phyloP scores from a whole-genome alignment of 2,888 invertebrate species.

The Drosophila flavopinicola region DNA sequence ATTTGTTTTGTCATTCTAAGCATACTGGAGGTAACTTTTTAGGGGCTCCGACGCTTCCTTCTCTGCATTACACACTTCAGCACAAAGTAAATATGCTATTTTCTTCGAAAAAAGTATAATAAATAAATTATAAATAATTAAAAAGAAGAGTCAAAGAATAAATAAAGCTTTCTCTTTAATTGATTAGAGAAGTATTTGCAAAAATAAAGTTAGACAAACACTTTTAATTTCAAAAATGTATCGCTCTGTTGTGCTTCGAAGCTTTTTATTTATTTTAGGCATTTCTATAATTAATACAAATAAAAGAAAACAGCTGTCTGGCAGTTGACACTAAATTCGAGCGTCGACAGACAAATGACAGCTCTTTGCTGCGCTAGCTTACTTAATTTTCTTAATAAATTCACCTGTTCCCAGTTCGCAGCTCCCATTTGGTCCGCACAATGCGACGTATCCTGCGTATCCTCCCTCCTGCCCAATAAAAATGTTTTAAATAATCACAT shows the following conservation, averaged over 20 bases:
- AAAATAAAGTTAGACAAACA: too few relatives aligned
- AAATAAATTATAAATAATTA: too few relatives aligned
- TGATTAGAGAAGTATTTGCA: not conserved
- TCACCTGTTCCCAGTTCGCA: conserved; percentile 43
- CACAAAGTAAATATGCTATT: too few relatives aligned
- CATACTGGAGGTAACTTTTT: too few relatives aligned
- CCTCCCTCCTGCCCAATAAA: conserved; percentile 34
- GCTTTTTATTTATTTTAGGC: conserved; percentile 6
- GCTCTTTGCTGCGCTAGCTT: conserved; percentile 3
- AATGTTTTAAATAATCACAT: conserved; percentile 73
- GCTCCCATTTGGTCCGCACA: not conserved
- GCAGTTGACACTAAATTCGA: conserved; percentile 31
- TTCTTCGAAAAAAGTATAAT: too few relatives aligned
- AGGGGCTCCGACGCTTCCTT: too few relatives aligned
- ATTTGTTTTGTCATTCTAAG: too few relatives aligned
- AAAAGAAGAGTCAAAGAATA: too few relatives aligned
- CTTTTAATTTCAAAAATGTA: not conserved
- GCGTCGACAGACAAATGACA: conserved; percentile 38
- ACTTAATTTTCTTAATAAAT: conserved; percentile 49
- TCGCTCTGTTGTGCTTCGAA: not conserved
- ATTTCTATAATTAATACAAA: conserved; percentile 23
- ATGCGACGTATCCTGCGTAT: not conserved
- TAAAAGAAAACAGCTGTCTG: conserved; percentile 9
- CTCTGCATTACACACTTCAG: too few relatives aligned
- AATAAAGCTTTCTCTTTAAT: too few relatives aligned